Evolutionary conservation across 2,113 vertebrate species (phyloP).

Genomic region (Bos javanicus): DNA sequence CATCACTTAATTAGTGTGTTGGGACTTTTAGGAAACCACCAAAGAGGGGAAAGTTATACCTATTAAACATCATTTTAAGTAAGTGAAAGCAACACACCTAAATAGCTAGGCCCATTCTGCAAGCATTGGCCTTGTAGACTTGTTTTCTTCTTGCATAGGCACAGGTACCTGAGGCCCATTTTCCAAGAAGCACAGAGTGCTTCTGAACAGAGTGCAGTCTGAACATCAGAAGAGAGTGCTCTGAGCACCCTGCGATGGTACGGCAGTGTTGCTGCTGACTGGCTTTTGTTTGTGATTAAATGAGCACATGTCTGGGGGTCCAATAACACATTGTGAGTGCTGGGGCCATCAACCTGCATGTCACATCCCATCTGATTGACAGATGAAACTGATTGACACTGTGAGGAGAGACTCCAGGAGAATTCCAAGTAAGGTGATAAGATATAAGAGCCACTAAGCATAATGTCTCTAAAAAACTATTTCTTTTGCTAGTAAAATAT

Average conservation of each 20-base stretch:
- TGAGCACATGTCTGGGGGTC: too few species aligned
- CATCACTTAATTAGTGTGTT: not conserved
- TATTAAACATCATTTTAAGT: not conserved
- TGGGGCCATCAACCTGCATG: not conserved
- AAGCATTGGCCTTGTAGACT: not conserved
- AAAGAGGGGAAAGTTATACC: not conserved
- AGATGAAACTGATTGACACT: not conserved
- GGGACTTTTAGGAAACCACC: not conserved
- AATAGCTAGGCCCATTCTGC: not conserved
- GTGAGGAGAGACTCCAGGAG: not conserved
- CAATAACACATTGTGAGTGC: not conserved
- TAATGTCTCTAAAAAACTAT: not conserved
- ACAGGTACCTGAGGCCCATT: not conserved
- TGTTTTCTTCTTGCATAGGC: not conserved
- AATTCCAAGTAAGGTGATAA: not conserved
- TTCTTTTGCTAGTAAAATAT: not conserved
- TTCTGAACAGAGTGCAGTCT: too few species aligned
- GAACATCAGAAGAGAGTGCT: accelerated
- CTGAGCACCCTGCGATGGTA: accelerated
- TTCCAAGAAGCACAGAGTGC: not conserved
- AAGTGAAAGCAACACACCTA: not conserved
- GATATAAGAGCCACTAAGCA: not conserved
- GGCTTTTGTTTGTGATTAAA: not conserved
- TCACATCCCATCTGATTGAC: not conserved
- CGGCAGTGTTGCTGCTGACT: not conserved